A percentile compares a stretch with the other conserved stretches of the same genome.
phyloP scores from a whole-genome alignment of 2,113 vertebrate genomes.

The Synchiropus splendidus region DNA sequence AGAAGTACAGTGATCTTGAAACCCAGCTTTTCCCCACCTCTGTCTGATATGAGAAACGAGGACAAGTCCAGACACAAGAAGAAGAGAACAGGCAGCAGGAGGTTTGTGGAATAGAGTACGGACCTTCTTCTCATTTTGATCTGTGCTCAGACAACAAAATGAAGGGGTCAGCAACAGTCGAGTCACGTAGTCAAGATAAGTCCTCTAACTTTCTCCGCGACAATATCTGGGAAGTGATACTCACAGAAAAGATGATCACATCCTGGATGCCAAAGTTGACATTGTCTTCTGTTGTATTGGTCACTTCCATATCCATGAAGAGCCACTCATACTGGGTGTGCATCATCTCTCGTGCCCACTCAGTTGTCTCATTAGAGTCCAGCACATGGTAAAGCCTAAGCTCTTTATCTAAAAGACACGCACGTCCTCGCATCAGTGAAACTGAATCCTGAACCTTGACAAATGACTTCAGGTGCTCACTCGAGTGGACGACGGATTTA shows the following conservation, averaged over 20 bases:
- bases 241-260: constrained; percentile 30
- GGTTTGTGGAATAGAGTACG: constrained; percentile 63
- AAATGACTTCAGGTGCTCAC: constrained; percentile 18
- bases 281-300: not conserved
- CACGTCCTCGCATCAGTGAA: not conserved
- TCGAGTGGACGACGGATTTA: constrained; percentile 29
- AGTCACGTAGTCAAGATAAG: too few relatives aligned
- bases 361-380: constrained; percentile 32
- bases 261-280: constrained; percentile 2
- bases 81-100: constrained; percentile 63
- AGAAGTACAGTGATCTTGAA: constrained; percentile 60
- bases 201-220: too few relatives aligned
- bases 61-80: constrained; percentile 68
- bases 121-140: constrained; percentile 61
- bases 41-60: constrained; percentile 65
- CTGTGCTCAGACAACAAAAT: constrained; percentile 30
- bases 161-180: too few relatives aligned
- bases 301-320: constrained; percentile 23
- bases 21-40: constrained; percentile 61
- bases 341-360: constrained; percentile 30
- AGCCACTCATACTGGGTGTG: constrained; percentile 40
- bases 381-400: constrained; percentile 20
- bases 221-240: too few relatives aligned
- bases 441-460: not conserved
- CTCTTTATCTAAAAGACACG: constrained; percentile 24